These are phyloP conservation scores for Gymnosoma rotundatum DNA, from an alignment of 2,888 invertebrate species.

Conservation along the genomic window DNA sequence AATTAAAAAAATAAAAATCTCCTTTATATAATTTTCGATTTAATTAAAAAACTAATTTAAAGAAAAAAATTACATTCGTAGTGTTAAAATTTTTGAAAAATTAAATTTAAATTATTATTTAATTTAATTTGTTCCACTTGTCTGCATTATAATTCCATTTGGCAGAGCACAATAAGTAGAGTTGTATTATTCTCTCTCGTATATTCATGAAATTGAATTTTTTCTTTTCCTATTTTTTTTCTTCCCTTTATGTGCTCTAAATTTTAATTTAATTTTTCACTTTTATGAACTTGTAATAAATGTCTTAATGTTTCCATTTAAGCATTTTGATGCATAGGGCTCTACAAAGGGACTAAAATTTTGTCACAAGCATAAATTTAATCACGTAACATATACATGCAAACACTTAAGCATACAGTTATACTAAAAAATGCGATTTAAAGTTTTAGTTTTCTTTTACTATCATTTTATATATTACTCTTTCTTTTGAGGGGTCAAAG, in stretches of 20 bases:
- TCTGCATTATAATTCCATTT: conserved; percentile 39
- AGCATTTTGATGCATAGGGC: conserved; percentile 53
- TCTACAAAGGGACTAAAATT: conserved; percentile 24
- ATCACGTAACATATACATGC: not conserved
- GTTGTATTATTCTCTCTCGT: not conserved
- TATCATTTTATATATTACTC: conserved; percentile 30
- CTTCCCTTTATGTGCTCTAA: conserved; percentile 12
- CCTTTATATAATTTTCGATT: no score
- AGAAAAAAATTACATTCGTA: no score
- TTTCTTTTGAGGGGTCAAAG: not conserved
- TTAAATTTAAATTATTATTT: conserved; percentile 1
- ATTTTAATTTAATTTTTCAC: conserved; percentile 61
- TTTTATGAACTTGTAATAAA: conserved; percentile 66
- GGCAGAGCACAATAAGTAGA: not conserved
- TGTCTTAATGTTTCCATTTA: conserved; percentile 66
- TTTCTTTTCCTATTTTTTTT: not conserved
- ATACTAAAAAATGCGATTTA: no score
- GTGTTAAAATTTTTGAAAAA: not conserved
- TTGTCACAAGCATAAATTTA: not conserved
- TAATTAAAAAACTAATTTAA: no score
- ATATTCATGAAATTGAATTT: conserved; percentile 51
- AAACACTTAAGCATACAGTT: not conserved
- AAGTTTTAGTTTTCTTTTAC: not conserved
- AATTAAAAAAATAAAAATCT: no score
- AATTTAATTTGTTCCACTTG: conserved; percentile 42